phyloP scores from a whole-genome alignment of 2,888 invertebrate species.

The Napeogenes inachia region DNA sequence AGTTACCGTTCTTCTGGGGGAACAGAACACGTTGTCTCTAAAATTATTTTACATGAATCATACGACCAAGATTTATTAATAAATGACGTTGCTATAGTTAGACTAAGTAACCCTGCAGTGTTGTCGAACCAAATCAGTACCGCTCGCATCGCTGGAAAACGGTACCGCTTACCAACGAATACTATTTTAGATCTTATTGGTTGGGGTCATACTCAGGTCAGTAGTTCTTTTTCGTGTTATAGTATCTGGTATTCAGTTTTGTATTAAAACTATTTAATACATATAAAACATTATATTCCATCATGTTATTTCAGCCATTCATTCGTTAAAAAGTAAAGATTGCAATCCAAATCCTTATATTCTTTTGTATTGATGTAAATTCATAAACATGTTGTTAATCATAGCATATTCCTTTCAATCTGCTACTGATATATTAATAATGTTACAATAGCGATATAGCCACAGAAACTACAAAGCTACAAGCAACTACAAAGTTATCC shows the following conservation, averaged over 20 bases:
- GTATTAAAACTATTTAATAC: no score
- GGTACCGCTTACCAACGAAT: not conserved
- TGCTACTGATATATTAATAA: no score
- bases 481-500: no score
- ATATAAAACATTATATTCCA: no score
- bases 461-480: no score
- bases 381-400: not conserved
- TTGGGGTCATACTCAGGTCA: not conserved
- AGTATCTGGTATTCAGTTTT: not conserved
- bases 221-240: not conserved
- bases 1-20: not conserved
- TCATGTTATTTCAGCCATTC: not conserved
- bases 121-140: not conserved
- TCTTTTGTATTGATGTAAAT: not conserved
- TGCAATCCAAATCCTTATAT: not conserved
- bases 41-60: not conserved
- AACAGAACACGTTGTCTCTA: not conserved
- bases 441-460: no score
- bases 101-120: not conserved
- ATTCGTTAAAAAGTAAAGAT: not conserved
- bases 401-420: no score
- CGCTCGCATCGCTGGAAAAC: not conserved
- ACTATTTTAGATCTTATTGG: not conserved
- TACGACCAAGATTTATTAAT: not conserved
- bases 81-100: conserved; percentile 1